Percentiles rank a stretch among this genome's conserved stretches.
phyloP scores from a whole-genome alignment of 2,113 vertebrate genomes.

The Xenotilapia longispinis region DNA sequence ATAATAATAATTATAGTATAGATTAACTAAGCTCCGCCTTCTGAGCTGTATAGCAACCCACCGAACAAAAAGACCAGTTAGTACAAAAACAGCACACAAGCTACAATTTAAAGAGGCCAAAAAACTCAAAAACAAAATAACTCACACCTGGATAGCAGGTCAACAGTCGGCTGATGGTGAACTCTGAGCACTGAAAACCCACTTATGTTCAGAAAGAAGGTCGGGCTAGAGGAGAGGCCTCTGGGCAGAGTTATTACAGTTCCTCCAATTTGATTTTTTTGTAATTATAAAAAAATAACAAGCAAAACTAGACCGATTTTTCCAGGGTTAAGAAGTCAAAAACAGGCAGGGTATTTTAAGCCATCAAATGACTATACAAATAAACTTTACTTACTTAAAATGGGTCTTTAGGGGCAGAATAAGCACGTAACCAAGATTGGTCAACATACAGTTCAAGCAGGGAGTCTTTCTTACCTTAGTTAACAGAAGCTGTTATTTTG shows the following conservation, averaged over 20 bases:
- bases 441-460: background rate
- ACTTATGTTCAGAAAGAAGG: conserved; percentile 11
- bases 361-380: background rate
- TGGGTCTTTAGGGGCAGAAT: background rate
- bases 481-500: background rate
- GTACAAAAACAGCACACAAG: background rate
- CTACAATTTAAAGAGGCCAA: background rate
- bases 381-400: background rate
- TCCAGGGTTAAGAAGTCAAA: background rate
- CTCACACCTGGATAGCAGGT: conserved; percentile 19
- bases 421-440: background rate
- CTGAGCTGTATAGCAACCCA: background rate
- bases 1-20: rapidly evolving
- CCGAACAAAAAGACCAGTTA: background rate
- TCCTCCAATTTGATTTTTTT: background rate
- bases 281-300: background rate
- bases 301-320: background rate
- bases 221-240: background rate
- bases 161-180: conserved; percentile 26
- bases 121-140: conserved; percentile 38
- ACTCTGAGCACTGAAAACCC: background rate
- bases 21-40: background rate
- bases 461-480: background rate
- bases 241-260: background rate
- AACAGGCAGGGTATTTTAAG: background rate